These are phyloP conservation scores for Athene noctua DNA, from an alignment of 2,113 vertebrate species.

Conservation along the genomic window DNA sequence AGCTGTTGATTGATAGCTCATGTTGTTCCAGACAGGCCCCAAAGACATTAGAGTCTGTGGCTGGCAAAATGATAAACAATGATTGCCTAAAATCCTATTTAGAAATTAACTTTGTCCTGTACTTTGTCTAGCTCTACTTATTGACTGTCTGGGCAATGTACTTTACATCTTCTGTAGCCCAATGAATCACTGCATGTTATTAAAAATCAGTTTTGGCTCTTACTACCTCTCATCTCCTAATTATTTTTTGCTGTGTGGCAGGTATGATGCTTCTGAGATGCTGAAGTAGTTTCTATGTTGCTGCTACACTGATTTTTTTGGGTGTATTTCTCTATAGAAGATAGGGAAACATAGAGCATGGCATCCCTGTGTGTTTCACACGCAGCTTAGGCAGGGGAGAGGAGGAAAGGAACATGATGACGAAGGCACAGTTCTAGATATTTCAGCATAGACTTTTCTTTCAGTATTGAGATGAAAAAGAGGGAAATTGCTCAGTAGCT, in stretches of 20 bases:
- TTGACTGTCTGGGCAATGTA: slow-evolving; percentile 23
- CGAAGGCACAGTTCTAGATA: background rate
- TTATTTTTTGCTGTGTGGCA: background rate
- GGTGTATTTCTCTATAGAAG: background rate
- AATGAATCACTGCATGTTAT: slow-evolving; percentile 24
- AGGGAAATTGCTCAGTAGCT: background rate
- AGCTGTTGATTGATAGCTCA: background rate
- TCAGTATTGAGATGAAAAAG: background rate
- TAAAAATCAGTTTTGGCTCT: background rate
- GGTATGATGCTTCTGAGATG: background rate
- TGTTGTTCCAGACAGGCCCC: slow-evolving; percentile 3
- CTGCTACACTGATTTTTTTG: background rate
- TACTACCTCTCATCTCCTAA: background rate
- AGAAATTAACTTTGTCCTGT: slow-evolving; percentile 33
- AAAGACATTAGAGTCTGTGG: slow-evolving; percentile 27
- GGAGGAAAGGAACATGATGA: background rate
- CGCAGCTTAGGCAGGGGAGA: background rate
- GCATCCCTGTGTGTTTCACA: background rate
- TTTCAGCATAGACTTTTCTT: background rate
- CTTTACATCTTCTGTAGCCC: slow-evolving; percentile 13
- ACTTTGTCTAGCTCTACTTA: slow-evolving; percentile 24
- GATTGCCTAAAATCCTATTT: slow-evolving; percentile 49
- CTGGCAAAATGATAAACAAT: slow-evolving; percentile 43
- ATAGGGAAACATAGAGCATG: background rate
- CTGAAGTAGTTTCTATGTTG: background rate